phyloP scores from a whole-genome alignment of 2,113 vertebrate genomes.

The Butorides virescens region DNA sequence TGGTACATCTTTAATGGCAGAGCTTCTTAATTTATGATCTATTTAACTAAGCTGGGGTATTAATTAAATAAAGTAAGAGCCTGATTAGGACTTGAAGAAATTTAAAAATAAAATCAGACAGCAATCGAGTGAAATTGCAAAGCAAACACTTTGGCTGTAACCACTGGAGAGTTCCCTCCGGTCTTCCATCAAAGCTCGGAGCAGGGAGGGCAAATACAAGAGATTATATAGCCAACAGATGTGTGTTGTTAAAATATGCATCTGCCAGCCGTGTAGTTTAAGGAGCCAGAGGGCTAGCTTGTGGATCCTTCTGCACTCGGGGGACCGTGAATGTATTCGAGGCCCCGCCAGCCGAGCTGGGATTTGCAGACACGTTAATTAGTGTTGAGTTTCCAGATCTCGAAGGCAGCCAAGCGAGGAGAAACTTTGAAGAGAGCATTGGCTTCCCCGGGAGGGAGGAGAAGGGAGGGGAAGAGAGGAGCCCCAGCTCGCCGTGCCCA shows the following conservation, averaged over 20 bases:
- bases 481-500: accelerated
- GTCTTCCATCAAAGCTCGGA: slow-evolving; percentile 73
- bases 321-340: neutral
- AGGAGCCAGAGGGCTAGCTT: slow-evolving; percentile 63
- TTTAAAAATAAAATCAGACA: slow-evolving; percentile 68
- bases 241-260: slow-evolving; percentile 68
- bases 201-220: slow-evolving; percentile 66
- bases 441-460: neutral
- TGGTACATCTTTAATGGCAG: slow-evolving; percentile 42
- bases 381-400: slow-evolving; percentile 60
- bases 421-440: slow-evolving; percentile 36
- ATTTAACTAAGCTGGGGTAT: slow-evolving; percentile 76
- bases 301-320: slow-evolving; percentile 18
- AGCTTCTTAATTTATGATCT: slow-evolving; percentile 75
- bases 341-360: slow-evolving; percentile 38
- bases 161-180: slow-evolving; percentile 59
- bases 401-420: slow-evolving; percentile 51
- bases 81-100: slow-evolving; percentile 74
- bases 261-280: slow-evolving; percentile 23
- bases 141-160: slow-evolving; percentile 77
- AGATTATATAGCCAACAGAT: slow-evolving; percentile 70
- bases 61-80: slow-evolving; percentile 80
- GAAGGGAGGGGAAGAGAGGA: neutral
- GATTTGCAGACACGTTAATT: slow-evolving; percentile 73
- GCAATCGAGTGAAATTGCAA: slow-evolving; percentile 67